phyloP scores from a whole-genome alignment of 2,888 invertebrate genomes.

The Athrips mouffetella region DNA sequence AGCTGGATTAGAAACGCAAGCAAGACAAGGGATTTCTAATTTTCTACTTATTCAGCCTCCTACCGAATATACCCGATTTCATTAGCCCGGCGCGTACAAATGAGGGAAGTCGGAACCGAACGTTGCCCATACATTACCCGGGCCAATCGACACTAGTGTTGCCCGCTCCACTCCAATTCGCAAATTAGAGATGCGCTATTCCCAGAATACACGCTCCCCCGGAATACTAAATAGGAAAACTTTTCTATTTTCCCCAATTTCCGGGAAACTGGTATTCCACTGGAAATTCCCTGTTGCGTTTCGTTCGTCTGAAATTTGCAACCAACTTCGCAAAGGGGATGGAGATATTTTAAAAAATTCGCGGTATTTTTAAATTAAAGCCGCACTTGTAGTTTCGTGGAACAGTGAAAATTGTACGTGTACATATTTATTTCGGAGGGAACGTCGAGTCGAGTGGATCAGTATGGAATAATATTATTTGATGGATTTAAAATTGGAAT shows the following conservation, averaged over 20 bases:
- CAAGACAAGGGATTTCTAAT: slow-evolving; percentile 3
- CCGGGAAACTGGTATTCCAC: neutral
- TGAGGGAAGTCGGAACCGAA: slow-evolving; percentile 12
- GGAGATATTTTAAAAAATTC: neutral
- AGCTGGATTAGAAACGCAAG: slow-evolving; percentile 1
- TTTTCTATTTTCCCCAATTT: slow-evolving; percentile 26
- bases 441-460: neutral
- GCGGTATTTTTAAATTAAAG: slow-evolving; percentile 11
- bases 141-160: slow-evolving; percentile 11
- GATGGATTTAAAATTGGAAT: slow-evolving; percentile 4
- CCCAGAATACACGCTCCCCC: slow-evolving; percentile 19
- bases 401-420: neutral
- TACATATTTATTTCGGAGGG: neutral
- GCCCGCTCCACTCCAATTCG: slow-evolving; percentile 2
- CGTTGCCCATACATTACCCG: neutral
- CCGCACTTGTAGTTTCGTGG: slow-evolving; percentile 1
- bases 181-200: slow-evolving; percentile 28
- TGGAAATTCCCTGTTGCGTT: slow-evolving; percentile 1
- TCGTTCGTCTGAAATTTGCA: slow-evolving; percentile 3
- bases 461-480: neutral
- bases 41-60: slow-evolving; percentile 7
- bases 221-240: slow-evolving; percentile 17
- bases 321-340: slow-evolving; percentile 1
- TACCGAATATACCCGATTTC: slow-evolving; percentile 9
- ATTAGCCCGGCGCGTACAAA: slow-evolving; percentile 14